Conservation (phyloP, 2,888 invertebrate genomes). For the Bruchidius siliquastri region DNA sequence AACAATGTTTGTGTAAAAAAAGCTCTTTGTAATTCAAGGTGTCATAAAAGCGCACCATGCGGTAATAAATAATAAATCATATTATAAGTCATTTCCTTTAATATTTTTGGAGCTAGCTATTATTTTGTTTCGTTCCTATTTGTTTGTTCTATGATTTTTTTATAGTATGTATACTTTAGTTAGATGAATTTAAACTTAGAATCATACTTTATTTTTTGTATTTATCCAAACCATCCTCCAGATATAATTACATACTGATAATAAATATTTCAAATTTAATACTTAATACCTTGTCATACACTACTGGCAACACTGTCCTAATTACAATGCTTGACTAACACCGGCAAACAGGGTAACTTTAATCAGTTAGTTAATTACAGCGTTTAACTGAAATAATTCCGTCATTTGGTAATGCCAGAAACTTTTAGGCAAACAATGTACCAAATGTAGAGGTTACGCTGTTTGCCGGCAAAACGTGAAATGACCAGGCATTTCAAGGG, state of each 20-base stretch:
- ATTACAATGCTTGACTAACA: constrained; percentile 4
- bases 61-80: constrained; percentile 3
- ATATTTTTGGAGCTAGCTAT: constrained; percentile 4
- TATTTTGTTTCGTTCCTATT: constrained; percentile 4
- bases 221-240: background rate
- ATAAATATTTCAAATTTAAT: constrained; percentile 4
- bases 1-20: constrained; percentile 7
- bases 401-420: constrained; percentile 2
- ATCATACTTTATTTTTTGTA: constrained; percentile 4
- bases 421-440: constrained; percentile 5
- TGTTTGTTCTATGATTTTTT: constrained; percentile 4
- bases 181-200: constrained; percentile 1
- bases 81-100: constrained; percentile 2
- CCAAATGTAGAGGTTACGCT: constrained; percentile 7
- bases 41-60: constrained; percentile 4
- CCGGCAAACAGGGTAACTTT: constrained; percentile 4
- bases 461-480: constrained; percentile 3
- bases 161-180: constrained; percentile 6
- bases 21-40: constrained; percentile 2
- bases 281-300: constrained; percentile 1
- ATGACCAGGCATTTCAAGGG: constrained; percentile 6
- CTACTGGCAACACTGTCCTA: constrained; percentile 4
- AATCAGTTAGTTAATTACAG: constrained; percentile 6
- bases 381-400: constrained; percentile 5
- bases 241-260: constrained; percentile 6